Conservation (phyloP, 2,888 invertebrate species). For the Eupithecia vulgata region DNA sequence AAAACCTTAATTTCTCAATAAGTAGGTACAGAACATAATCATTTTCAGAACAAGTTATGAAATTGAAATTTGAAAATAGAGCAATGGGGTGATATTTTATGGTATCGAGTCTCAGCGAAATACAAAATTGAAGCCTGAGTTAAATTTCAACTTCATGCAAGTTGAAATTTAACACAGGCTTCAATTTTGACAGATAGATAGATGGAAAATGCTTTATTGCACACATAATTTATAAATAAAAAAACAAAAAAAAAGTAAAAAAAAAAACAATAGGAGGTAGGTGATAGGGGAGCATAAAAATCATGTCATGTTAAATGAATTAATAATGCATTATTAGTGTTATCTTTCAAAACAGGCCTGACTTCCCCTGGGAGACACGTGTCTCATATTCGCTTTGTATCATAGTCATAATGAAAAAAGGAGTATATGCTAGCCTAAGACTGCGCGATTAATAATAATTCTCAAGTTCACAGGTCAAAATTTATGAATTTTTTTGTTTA, state of each 20-base stretch:
- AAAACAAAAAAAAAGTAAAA: too few species aligned
- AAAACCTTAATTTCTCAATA: too few species aligned
- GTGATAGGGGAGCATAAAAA: constrained; percentile 3
- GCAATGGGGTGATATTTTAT: too few species aligned
- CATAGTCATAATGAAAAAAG: constrained; percentile 3
- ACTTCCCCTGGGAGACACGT: constrained; percentile 7
- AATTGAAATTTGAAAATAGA: too few species aligned
- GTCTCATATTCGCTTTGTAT: neutral
- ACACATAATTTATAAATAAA: too few species aligned
- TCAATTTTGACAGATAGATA: too few species aligned
- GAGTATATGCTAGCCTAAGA: neutral
- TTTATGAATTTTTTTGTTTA: neutral
- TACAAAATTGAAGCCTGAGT: neutral
- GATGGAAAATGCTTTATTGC: too few species aligned
- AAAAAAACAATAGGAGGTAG: too few species aligned
- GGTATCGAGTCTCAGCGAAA: neutral
- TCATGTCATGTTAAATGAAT: neutral
- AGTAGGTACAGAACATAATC: too few species aligned
- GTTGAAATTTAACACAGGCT: too few species aligned
- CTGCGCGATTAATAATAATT: neutral
- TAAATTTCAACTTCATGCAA: too few species aligned
- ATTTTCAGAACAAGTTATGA: too few species aligned
- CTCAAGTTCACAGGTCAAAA: neutral
- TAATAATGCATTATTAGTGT: constrained; percentile 6
- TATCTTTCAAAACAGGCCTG: constrained; percentile 16